Percentiles rank a stretch among this genome's conserved stretches.
Conservation (phyloP, 2,888 invertebrate genomes). For the Callosobruchus maculatus region DNA sequence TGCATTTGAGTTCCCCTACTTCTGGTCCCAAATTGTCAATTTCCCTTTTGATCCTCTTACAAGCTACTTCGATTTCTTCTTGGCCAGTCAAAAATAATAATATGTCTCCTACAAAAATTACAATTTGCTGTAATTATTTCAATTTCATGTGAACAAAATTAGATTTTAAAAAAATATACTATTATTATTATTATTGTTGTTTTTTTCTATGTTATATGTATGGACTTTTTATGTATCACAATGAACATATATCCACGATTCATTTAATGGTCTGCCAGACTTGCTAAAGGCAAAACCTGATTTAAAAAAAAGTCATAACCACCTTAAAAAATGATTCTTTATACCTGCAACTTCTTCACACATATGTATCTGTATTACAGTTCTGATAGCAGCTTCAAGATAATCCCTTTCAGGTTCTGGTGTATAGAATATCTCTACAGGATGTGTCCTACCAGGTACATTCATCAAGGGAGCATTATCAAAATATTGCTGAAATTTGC, state of each 20-base stretch:
- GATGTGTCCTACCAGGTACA: conserved; percentile 94
- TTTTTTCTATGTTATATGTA: too few species aligned
- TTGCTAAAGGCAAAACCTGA: background rate
- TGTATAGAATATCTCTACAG: conserved; percentile 98
- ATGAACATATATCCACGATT: too few species aligned
- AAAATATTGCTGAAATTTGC: conserved; percentile 99
- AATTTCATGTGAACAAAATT: background rate
- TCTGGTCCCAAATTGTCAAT: conserved; percentile 95
- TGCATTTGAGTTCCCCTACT: conserved; percentile 95
- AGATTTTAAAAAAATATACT: too few species aligned
- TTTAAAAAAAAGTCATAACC: background rate
- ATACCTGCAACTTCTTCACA: conserved; percentile 88
- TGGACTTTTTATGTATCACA: too few species aligned
- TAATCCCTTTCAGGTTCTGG: conserved; percentile 98
- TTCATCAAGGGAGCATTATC: conserved; percentile 98
- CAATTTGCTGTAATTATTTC: background rate
- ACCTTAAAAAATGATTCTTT: background rate
- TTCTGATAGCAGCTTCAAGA: conserved; percentile 95
- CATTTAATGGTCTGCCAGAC: too few species aligned
- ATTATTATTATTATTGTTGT: too few species aligned
- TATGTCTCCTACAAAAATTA: conserved; percentile 22
- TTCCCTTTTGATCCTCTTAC: conserved; percentile 94
- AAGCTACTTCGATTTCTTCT: conserved; percentile 98
- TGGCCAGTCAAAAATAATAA: conserved; percentile 55
- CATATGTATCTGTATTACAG: conserved; percentile 93